A percentile compares a stretch with the other conserved stretches of the same genome.
Conservation (phyloP, 1,140 invertebrate genomes). For the Anastrepha ludens region DNA sequence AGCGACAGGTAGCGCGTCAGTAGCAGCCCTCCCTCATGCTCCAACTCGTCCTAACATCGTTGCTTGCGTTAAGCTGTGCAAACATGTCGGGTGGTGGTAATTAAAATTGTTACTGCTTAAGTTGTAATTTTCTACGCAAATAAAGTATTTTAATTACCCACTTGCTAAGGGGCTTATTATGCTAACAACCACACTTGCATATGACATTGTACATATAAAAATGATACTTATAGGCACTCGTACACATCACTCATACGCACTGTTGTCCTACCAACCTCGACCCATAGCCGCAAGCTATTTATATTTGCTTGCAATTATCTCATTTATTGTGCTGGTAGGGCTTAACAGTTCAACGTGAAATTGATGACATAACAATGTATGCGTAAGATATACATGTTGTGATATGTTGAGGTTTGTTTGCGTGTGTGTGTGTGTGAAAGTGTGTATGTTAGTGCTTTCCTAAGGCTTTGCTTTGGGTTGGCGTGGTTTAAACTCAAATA, state of each 20-base stretch:
- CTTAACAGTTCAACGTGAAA: not conserved
- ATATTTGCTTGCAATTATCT: constrained; percentile 45
- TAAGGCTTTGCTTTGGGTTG: not conserved
- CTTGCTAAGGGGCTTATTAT: constrained; percentile 26
- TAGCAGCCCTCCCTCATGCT: too few relatives aligned
- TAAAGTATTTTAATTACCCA: constrained; percentile 47
- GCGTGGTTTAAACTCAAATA: constrained; percentile 9
- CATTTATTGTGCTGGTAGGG: constrained; percentile 12
- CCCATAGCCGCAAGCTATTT: constrained; percentile 25
- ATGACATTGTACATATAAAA: not conserved
- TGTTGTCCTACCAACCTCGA: not conserved
- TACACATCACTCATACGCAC: not conserved
- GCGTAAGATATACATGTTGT: not conserved
- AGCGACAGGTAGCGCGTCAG: too few relatives aligned
- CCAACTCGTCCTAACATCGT: not conserved
- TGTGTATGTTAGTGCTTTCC: not conserved
- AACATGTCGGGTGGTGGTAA: constrained; percentile 15
- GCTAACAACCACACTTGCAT: not conserved
- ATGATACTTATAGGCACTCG: not conserved
- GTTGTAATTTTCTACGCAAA: constrained; percentile 48
- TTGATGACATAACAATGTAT: constrained; percentile 16
- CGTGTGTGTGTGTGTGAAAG: too few relatives aligned
- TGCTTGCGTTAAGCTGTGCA: constrained; percentile 2
- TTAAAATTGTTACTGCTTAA: constrained; percentile 37
- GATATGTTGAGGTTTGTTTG: not conserved